phyloP scores from a whole-genome alignment of 2,888 invertebrate genomes.

The Himalopsyche japonica region DNA sequence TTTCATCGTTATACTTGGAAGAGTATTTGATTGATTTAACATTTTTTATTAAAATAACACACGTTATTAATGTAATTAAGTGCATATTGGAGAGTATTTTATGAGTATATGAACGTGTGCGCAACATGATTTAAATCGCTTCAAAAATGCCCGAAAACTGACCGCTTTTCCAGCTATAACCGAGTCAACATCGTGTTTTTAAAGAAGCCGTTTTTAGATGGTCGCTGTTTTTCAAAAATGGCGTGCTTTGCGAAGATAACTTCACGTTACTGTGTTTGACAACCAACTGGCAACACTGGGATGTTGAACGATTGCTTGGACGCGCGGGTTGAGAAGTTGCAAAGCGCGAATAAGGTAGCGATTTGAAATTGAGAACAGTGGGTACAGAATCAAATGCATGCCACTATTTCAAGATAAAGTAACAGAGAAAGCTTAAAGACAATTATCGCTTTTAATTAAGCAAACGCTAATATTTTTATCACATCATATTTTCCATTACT shows the following conservation, averaged over 20 bases:
- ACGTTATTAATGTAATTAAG: background rate
- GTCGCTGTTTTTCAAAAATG: background rate
- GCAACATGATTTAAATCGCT: background rate
- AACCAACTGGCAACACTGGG: background rate
- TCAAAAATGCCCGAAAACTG: background rate
- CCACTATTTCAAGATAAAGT: background rate
- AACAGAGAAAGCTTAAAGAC: background rate
- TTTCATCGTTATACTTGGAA: constrained; percentile 33
- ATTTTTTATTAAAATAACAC: background rate
- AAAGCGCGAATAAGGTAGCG: background rate
- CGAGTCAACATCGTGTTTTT: background rate
- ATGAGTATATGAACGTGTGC: background rate
- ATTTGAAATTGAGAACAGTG: background rate
- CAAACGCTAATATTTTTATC: no score
- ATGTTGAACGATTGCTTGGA: background rate
- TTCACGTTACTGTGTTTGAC: background rate
- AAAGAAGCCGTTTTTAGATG: background rate
- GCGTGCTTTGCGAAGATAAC: background rate
- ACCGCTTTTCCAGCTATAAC: background rate
- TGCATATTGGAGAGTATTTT: background rate
- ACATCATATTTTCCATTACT: no score
- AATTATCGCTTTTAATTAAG: no score
- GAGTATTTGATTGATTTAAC: constrained; percentile 26
- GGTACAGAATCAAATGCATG: background rate
- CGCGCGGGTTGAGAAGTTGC: background rate